These are phyloP conservation scores for Parauchenoglanis ngamensis DNA, from an alignment of 2,797 vertebrate species.

Conservation along the genomic window DNA sequence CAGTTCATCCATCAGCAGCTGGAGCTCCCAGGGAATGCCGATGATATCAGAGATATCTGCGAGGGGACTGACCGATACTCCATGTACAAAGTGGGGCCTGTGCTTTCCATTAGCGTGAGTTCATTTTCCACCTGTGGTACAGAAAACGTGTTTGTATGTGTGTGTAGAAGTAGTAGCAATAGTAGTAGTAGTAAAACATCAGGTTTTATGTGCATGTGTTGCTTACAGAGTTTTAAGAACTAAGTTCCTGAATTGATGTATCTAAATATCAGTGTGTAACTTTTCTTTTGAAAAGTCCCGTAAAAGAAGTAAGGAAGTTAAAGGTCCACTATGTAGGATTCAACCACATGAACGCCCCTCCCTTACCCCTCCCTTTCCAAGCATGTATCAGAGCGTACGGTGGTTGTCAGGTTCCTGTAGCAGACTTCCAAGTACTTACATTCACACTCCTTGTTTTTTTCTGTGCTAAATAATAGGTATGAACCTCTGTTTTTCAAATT, in stretches of 20 bases:
- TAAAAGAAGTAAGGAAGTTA: neutral
- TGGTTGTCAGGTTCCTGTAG: too few species aligned
- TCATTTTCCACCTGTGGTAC: neutral
- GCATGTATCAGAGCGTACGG: too few species aligned
- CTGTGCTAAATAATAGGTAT: too few species aligned
- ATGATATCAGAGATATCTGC: slow-evolving; percentile 79
- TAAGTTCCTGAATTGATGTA: neutral
- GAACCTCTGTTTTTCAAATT: too few species aligned
- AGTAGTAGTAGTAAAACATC: neutral
- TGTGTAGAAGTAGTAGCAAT: neutral
- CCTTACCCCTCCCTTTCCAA: too few species aligned
- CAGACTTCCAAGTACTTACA: too few species aligned
- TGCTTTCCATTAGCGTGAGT: slow-evolving; percentile 84
- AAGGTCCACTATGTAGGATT: too few species aligned
- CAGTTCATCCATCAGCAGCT: slow-evolving; percentile 82
- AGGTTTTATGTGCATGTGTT: neutral
- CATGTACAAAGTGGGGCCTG: slow-evolving; percentile 85
- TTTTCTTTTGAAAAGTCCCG: neutral
- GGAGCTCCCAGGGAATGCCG: slow-evolving; percentile 65
- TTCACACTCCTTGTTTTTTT: too few species aligned
- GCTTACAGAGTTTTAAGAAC: neutral
- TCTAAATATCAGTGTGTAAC: neutral
- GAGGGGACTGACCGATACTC: slow-evolving; percentile 84
- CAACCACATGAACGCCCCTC: too few species aligned
- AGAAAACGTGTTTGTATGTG: neutral